Percentiles rank a stretch among this genome's conserved stretches.
These are phyloP conservation scores for Wiebesia pumilae DNA, from an alignment of 1,140 invertebrate genomes.

Conservation along the genomic window DNA sequence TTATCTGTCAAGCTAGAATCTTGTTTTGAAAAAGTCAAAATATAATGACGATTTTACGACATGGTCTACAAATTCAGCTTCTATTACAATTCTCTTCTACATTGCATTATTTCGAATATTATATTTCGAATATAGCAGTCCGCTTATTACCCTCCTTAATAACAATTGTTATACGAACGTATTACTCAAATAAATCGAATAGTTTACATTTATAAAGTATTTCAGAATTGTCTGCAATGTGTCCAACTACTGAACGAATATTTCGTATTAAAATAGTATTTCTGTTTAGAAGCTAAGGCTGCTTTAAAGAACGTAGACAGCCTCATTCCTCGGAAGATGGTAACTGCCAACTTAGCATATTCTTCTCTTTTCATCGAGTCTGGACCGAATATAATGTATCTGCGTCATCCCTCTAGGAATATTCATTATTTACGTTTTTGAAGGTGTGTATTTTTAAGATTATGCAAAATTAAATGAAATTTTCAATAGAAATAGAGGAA, in stretches of 20 bases:
- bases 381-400: neutral
- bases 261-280: neutral
- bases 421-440: neutral
- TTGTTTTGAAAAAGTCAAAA: neutral
- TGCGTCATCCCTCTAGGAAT: neutral
- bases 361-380: neutral
- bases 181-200: too few species aligned
- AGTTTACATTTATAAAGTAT: too few species aligned
- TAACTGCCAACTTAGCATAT: neutral
- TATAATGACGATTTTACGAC: neutral
- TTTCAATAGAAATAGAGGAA: neutral
- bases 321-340: neutral
- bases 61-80: neutral
- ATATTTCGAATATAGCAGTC: too few species aligned
- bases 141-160: too few species aligned
- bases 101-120: too few species aligned
- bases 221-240: neutral
- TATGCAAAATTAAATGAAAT: neutral
- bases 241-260: neutral
- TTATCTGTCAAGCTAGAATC: neutral
- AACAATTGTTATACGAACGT: too few species aligned
- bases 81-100: neutral
- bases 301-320: neutral
- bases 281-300: neutral
- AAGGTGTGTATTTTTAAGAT: too few species aligned